A percentile compares a stretch with the other conserved stretches of the same genome.
These are phyloP conservation scores for Dysmachus trigonus DNA, from an alignment of 2,888 invertebrate species.

Conservation along the genomic window DNA sequence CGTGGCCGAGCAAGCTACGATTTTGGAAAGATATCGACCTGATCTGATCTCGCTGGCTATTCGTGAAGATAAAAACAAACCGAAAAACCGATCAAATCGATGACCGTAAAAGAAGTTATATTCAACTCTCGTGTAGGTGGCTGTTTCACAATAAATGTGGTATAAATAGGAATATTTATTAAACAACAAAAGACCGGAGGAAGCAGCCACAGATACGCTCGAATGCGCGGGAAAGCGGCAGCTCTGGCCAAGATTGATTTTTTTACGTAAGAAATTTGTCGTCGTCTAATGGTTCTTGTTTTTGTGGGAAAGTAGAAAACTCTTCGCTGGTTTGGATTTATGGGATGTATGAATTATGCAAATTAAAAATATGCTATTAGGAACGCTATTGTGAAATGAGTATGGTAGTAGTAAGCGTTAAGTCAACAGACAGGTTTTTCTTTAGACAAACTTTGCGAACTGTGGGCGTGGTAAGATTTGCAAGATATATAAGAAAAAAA, in stretches of 20 bases:
- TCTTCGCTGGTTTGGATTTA: neutral
- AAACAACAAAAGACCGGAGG: neutral
- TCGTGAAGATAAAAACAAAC: neutral
- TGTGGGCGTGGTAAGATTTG: neutral
- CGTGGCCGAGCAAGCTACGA: neutral
- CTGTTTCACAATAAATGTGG: neutral
- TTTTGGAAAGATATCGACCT: neutral
- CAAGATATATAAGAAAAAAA: neutral
- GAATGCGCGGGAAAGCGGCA: neutral
- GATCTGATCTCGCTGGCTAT: neutral
- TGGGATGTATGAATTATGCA: neutral
- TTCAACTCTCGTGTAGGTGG: neutral
- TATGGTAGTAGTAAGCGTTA: neutral
- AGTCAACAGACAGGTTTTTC: neutral
- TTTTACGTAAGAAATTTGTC: slow-evolving; percentile 8
- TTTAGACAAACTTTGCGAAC: neutral
- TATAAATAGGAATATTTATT: neutral
- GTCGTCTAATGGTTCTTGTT: neutral
- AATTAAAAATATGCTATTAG: neutral
- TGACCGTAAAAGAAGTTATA: slow-evolving; percentile 6
- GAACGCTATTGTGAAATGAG: neutral
- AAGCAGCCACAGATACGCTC: neutral
- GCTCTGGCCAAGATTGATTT: neutral
- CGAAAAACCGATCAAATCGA: neutral
- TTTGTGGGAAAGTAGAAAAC: slow-evolving; percentile 5